Evolutionary conservation across 2,888 invertebrate species (phyloP), one percentile per base, ranked within the genome.

Genomic region (Diaphora mendica): DNA sequence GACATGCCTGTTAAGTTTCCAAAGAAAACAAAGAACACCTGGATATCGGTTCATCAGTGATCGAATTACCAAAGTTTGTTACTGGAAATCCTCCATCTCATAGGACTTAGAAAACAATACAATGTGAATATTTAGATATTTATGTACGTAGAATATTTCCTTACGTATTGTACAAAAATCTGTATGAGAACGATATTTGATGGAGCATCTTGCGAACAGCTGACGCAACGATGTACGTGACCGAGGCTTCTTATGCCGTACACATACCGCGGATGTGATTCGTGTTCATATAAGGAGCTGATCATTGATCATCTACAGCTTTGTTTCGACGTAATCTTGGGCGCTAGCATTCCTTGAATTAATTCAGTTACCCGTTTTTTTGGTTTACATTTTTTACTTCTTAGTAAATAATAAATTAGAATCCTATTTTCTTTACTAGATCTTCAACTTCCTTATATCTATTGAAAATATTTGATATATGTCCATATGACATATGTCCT

Each of bases 111-210:
- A 1, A 26, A 59, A 59, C 4, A 59, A 15, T 59, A 59, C 15
- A 59, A 15, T 59, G 15, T 30, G 15, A 26, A 59, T 26, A 3
- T 59, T 26, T 59, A 17, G 35, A 35, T 17, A n/a, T 39, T 17
- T 51, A 30, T 72, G 59, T 26, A 70, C 70, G 74, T 77, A 75
- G 72, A 78, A 72, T 73, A 74, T 78, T 72, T 64, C 64, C 62
- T 66, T 62, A 17, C 30, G 17, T 62, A 67, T 74, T 68, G 72
- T 72, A 78, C 64, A 77, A 83, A 84, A 82, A 82, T 77, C 68
- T 76, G 72, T 78, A 80, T 80, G 70, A 74, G 78, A 83, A 75
- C 82, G 82, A 74, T 83, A 84, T 82, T 83, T 84, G 80, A 84
- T 83, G 85, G 73, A 82, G 78, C 80, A 80, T 84, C 73, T 76